Evolutionary conservation across 37 sponge, comb jelly and placozoan species (phyloP).

Genomic region (Ephydatia muelleri): DNA sequence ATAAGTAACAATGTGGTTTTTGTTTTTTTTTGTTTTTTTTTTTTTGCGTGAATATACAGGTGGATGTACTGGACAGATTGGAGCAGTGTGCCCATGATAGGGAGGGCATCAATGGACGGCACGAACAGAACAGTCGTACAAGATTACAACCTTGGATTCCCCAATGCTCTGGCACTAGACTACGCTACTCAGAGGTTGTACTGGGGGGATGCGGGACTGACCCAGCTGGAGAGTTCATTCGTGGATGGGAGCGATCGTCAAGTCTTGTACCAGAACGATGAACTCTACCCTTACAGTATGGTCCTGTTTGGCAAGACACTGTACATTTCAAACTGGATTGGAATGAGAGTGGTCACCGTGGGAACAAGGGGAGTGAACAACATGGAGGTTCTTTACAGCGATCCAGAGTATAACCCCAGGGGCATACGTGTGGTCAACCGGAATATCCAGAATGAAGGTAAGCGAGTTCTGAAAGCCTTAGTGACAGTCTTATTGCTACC

Average conservation of each 20-base stretch:
- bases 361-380: not conserved
- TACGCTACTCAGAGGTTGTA: slow-evolving; percentile 55
- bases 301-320: not conserved
- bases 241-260: slow-evolving; percentile 51
- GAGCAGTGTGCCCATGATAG: slow-evolving; percentile 27
- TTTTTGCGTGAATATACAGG: slow-evolving; percentile 15
- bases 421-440: not conserved
- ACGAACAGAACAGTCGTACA: slow-evolving; percentile 13
- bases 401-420: not conserved
- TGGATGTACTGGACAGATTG: slow-evolving; percentile 78
- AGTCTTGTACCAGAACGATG: not conserved
- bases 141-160: slow-evolving; percentile 28
- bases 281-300: not conserved
- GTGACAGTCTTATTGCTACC: no score
- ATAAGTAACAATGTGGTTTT: no score
- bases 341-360: not conserved
- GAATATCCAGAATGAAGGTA: not conserved
- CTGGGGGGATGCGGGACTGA: slow-evolving; percentile 70
- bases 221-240: slow-evolving; percentile 41
- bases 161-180: slow-evolving; percentile 73
- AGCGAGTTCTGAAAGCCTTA: not conserved
- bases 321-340: slow-evolving; percentile 59
- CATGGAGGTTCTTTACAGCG: not conserved
- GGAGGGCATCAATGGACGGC: slow-evolving; percentile 55
- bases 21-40: not conserved